Base-by-base conservation (phyloP, 2,113 vertebrate species). In the Spheniscus mendiculus region DNA sequence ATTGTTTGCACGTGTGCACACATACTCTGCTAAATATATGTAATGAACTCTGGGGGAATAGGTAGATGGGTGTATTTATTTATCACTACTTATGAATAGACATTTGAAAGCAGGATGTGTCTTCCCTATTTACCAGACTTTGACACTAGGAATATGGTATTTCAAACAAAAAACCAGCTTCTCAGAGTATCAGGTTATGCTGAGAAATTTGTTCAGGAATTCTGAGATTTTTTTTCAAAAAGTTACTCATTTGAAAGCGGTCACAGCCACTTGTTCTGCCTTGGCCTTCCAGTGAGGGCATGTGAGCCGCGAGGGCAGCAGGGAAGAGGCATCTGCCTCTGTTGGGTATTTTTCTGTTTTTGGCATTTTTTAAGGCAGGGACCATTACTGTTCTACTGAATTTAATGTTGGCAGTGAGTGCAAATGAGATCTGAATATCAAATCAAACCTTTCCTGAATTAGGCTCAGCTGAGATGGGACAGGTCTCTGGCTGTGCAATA, bases 301-400 rank as follows among this genome's bases (percentile, higher is more conserved):
- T 3, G 2, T 10, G 25, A 62, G 53, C 36, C 1, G 2, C 0
- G 0, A 19, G 13, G 36, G 10, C 32, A 69, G 55, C 62, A 52
- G 21, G 7, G 32, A 62, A 61, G 32, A 63, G 10, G 15, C 7
- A 4, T 13, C n/a, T 69, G 15, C 26, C 25, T 49, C 40, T 93
- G 15, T 4, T 32, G 49, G 32, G 12, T 16, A 19, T 45, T 44
- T 80, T 73, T 85, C 40, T 34, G 19, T 3, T 67, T 89, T 42
- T 3, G 3, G 22, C 4, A 12, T 52, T n/a, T 67, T 86, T 79
- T 32, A 56, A 67, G 66, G 32, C n/a, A 27, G 36, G 19, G 25
- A 14, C 25, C 44, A 20, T 69, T 49, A 38, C 20, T 56, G 23
- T 36, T 69, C 12, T 45, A 21, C 12, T 20, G 40, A 59, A 44